Base-by-base conservation (phyloP, 2,888 invertebrate genomes). In the Rhamnusium bicolor region DNA sequence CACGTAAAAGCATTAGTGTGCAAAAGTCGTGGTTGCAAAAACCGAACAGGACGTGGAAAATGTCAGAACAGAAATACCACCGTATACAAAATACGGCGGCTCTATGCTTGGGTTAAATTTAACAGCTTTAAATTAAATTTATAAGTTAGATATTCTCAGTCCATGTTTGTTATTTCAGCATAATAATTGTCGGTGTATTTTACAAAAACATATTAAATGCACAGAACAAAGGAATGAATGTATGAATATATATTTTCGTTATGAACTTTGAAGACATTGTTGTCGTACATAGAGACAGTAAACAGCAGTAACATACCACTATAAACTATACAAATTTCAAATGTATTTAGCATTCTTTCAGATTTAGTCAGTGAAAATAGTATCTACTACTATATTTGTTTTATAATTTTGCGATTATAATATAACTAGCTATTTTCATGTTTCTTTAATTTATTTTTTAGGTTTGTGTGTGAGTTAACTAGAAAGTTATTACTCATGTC, bases 81-180 rank as follows among this genome's bases (percentile, higher is more conserved):
- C 71, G 49, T 65, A 49, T 16, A 66, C 71, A 58, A 71, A 60
- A 73, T 71, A 74, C 71, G 70, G 47, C 62, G 68, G 54, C 58
- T 66, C 56, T 51, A 51, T 72, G 72, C 66, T 62, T 47, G 47
- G 46, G 58, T 72, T 32, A 68, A 68, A 72, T 71, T 60, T 58
- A 71, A 72, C 72, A 56, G 61, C 72, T 72, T 71, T 71, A 76
- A 76, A 78, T 78, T 76, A 68, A 73, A 78, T 76, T 78, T 74
- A 76, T 76, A 78, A 76, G 70, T 63, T 69, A 72, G 73, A 65
- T 71, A 72, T 75, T 74, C 71, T 27, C 71, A 62, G 74, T 74
- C 66, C 71, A 72, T 76, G 78, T 74, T 76, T 69, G 74, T 73
- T 76, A 72, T 76, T 78, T 63, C 69, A 75, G 70, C 67, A 69